Evolutionary conservation across 92 coral and sea anemone genomes (phyloP), one percentile per base, ranked within the genome.

Genomic region (Zoanthus solanderi): DNA sequence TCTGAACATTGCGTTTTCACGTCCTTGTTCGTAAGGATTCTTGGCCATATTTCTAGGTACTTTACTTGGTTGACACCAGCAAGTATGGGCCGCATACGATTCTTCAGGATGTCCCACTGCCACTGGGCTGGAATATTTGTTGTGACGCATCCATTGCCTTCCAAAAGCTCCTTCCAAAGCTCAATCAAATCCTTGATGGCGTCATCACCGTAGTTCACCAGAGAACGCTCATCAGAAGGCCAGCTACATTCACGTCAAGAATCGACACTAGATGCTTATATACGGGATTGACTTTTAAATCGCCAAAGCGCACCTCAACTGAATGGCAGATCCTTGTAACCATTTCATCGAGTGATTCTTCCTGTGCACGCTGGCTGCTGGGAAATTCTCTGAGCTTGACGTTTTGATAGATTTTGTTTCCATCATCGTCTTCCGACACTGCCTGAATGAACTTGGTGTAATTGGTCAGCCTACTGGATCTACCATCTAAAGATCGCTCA

Each of bases 71-170:
- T 30, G 77, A 34, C 77, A 83, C 77, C 78, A 44, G 29, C 89
- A 73, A 34, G 42, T 3, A 34, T 34, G 42, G 42, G 42, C 42
- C 42, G 42, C 42, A 34, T 34, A 34, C 78, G 76, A 52, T 74
- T 74, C 71, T 86, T 86, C 34, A 86, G 89, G 45, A 58, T 30
- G 47, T 86, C 83, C 89, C 89, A 86, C 46, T 86, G 75, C 89
- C 89, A 86, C 46, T 86, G 75, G 3, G 72, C 28, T 5, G 78
- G 75, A 63, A 86, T 76, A 34, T 73, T 77, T 76, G 28, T 68
- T 18, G 53, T 77, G 30, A 44, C 72, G 90, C 78, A 87, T 46
- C 44, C 16, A 46, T 87, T 78, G 18, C n/a, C 4, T 17, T 63
- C 7, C 8, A 63, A 63, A 13, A 63, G 23, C 30, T 2, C 6